Evolutionary conservation across 2,888 invertebrate genomes (phyloP).

Genomic region (Himalopsyche anomala): DNA sequence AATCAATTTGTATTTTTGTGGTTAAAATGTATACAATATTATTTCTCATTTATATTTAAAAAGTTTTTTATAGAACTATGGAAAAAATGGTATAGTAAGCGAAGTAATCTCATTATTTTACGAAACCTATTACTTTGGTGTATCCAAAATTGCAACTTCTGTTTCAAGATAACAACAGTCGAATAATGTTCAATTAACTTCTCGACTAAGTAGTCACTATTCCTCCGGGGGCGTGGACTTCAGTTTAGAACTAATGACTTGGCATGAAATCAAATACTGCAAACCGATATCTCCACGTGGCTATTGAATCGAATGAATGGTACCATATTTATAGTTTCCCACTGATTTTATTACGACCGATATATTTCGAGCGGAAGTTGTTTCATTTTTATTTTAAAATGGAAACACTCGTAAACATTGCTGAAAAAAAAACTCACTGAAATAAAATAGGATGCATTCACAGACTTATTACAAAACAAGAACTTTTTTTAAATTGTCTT

Average conservation of each 20-base stretch:
- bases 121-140: background rate
- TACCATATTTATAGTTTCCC: constrained; percentile 54
- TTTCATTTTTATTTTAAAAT: constrained; percentile 20
- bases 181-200: constrained; percentile 21
- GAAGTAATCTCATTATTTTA: background rate
- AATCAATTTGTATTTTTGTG: too few relatives aligned
- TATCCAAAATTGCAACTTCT: background rate
- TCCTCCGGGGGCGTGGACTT: constrained; percentile 10
- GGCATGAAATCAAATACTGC: constrained; percentile 56
- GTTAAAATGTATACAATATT: too few relatives aligned
- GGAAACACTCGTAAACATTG: constrained; percentile 22
- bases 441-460: background rate
- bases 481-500: too few relatives aligned
- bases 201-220: constrained; percentile 30
- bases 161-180: constrained; percentile 17
- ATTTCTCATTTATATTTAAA: too few relatives aligned
- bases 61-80: too few relatives aligned
- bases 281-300: constrained; percentile 42
- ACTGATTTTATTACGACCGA: constrained; percentile 15
- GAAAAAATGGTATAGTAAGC: background rate
- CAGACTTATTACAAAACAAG: too few relatives aligned
- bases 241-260: constrained; percentile 54
- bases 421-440: background rate
- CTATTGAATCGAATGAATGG: constrained; percentile 54
- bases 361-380: background rate